Evolutionary conservation across 2,113 vertebrate species (phyloP), one percentile per base, ranked within the genome.

Genomic region (Chlorocebus sabaeus): DNA sequence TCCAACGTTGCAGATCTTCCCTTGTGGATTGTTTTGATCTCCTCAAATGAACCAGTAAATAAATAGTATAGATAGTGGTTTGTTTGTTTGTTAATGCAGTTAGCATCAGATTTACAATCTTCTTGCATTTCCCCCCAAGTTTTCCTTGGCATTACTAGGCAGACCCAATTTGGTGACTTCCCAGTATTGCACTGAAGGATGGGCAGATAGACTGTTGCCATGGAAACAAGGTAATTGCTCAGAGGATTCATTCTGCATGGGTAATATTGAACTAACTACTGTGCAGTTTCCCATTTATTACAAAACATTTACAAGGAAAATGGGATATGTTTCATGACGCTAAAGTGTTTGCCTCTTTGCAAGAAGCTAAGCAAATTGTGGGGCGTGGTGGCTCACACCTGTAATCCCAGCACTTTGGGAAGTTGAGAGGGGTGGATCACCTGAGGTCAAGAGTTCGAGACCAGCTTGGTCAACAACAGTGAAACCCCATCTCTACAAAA

Each of bases 181-280:
- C 81, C 35, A 43, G 45, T 73, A 91, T 89, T 85, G 90, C 59
- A 80, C 3, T 55, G 68, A 93, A 96, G 79, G 61, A 95, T 91
- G 55, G 92, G 30, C 89, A 97, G 95, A 95, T 93, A 95, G 75
- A 70, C 55, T 32, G 89, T 96, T 95, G 73, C 91, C 97, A 96
- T 97, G 90, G 97, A 95, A 98, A 98, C 91, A 95, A 96, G 92
- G 90, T 96, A 95, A 97, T 98, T 95, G 93, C 89, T 98, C 67
- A 68, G 85, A 95, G 88, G 83, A 93, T 96, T 93, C 95, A 95
- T 95, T 50, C 78, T 97, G 95, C 95, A 35, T 89, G 89, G 76
- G 68, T 96, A 73, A 95, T 95, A 96, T 73, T 96, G 94, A 83
- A 91, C 52, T 97, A 98, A 91, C 90, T 94, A 68, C 81, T 89